Base-by-base conservation (phyloP, 2,113 vertebrate species). In the Copsychus sechellarum region DNA sequence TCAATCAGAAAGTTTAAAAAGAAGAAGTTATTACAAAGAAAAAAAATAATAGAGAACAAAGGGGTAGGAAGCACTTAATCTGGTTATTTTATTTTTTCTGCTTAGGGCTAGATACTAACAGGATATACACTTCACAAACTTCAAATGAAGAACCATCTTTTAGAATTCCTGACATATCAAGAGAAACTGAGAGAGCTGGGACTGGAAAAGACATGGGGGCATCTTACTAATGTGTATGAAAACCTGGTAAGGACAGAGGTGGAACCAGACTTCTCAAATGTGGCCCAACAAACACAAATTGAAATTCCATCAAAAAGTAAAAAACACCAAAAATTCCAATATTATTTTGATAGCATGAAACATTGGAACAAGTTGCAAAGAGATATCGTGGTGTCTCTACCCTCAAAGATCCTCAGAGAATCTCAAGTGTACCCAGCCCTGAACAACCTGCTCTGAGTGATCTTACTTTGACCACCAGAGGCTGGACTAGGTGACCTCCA, bases 1-100 rank as follows among this genome's bases (percentile, higher is more conserved):
- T 91, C 89, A 96, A 83, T 83, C 80, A 92, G 19, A 92, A 95
- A 93, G 47, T 78, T 91, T 83, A 66, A 92, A 93, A 96, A 93
- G 74, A 76, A 88, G 11, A 76, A 73, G 78, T 82, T 82, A 34
- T 67, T 82, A 74, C 6, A 7, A 56, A 61, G 70, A 21, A 83
- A 85, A 69, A 77, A 12, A 50, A 12, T n/a, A 8, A 76, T 2
- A 43, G 11, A 51, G 26, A 65, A 7, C 45, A 3, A 38, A 8
- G 2, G 1, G 31, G 17, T 28, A 28, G 6, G 25, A 86, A 88
- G 45, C 22, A 92, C 79, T 72, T 88, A 80, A n/a, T 36, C 33
- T 42, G 16, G 4, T 47, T 53, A 18, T 83, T 90, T 24, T 15
- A 11, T 61, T 62, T 66, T 79, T 84, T 62, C 42, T 88, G 23